A percentile compares a stretch with the other conserved stretches of the same genome.
Conservation (phyloP, 2,888 invertebrate genomes). For the Pediacus dermestoides region DNA sequence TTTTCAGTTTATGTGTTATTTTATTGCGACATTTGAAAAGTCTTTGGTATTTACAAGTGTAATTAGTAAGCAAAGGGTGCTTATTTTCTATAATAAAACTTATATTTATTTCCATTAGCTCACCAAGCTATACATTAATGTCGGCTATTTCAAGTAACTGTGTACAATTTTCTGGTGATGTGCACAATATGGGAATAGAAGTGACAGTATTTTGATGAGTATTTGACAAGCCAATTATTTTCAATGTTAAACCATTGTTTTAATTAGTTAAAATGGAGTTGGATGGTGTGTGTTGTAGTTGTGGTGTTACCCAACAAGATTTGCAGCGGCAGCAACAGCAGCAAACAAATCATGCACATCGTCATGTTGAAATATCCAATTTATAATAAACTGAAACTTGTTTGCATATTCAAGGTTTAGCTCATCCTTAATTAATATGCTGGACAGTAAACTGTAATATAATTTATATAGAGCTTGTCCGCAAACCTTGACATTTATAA, state of each 20-base stretch:
- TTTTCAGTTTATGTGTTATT: conserved; percentile 6
- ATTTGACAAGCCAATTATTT: too few species aligned
- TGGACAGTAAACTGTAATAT: conserved; percentile 38
- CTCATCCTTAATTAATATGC: conserved; percentile 39
- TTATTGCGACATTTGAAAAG: conserved; percentile 3
- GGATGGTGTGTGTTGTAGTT: too few species aligned
- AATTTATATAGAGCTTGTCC: conserved; percentile 41
- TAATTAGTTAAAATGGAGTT: too few species aligned
- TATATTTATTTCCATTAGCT: conserved; percentile 9
- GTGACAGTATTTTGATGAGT: too few species aligned
- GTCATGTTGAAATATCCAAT: conserved; percentile 19
- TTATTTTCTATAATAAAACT: conserved; percentile 8
- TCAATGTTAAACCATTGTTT: too few species aligned
- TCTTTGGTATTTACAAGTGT: conserved; percentile 6
- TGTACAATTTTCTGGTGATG: too few species aligned
- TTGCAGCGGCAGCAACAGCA: too few species aligned
- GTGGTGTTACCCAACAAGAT: too few species aligned
- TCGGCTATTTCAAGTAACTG: too few species aligned
- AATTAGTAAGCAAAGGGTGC: conserved; percentile 10
- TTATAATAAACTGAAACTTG: conserved; percentile 18
- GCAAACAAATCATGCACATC: conserved; percentile 19
- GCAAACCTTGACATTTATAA: conserved; percentile 41
- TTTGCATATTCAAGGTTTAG: conserved; percentile 26
- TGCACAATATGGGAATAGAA: too few species aligned
- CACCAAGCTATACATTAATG: too few species aligned